Base-by-base conservation (phyloP, 2,113 vertebrate genomes). In the Microcebus tavaratra region DNA sequence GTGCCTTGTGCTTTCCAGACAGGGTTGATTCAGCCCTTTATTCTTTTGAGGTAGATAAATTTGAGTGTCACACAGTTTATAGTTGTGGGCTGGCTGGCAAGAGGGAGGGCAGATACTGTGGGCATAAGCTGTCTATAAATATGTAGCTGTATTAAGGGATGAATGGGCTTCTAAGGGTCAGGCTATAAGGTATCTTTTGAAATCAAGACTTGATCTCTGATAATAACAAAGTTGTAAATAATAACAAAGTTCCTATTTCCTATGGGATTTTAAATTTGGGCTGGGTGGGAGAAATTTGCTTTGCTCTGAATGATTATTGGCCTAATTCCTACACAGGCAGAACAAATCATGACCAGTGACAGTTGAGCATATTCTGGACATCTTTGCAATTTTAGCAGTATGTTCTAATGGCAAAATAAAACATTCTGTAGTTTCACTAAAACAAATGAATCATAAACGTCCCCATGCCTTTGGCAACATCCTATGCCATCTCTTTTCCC, bases 41-140 rank as follows among this genome's bases (percentile, higher is more conserved):
- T 96, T 97, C 96, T 98, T 97, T 98, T 97, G 98, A 97, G 96
- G 97, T 98, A 97, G 97, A 98, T 98, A 96, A 97, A 98, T 98
- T 97, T 98, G 98, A 97, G 95, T 97, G 96, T 98, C 96, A 97
- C 95, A 97, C 96, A 97, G 96, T 97, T 97, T 96, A 79, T 90
- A 97, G 96, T 92, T 97, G 96, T 97, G 97, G 98, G 97, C 97
- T 97, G 94, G 96, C 95, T 97, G 97, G 88, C 94, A 92, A 81
- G 96, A 96, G 97, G 97, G 97, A 84, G 97, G 97, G 98, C 85
- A 96, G 95, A n/a, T 90, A 90, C 73, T 59, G 67, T 97, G 97
- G 97, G 97, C 55, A 27, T 97, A 36, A 73, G 65, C 92, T 98
- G 61, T 93, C 50, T 98, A 9, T 95, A 94, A 94, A 79, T 96